A percentile compares a stretch with the other conserved stretches of the same genome.
Evolutionary conservation across 1,140 invertebrate species (phyloP).

Genomic region (Monochamus saltuarius): DNA sequence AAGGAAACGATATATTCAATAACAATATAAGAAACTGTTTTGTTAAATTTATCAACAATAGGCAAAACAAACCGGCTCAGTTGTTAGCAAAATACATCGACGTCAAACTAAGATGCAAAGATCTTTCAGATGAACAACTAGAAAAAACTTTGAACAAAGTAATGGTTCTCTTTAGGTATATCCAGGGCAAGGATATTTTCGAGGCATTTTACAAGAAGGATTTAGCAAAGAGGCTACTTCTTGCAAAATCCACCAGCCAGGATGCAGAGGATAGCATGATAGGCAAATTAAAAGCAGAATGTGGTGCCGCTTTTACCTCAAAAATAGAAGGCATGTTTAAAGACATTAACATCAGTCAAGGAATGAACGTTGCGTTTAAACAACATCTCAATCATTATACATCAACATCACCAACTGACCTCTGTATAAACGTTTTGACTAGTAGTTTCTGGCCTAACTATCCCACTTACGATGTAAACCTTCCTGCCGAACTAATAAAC

Average conservation of each 20-base stretch:
- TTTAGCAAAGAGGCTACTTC: slow-evolving; percentile 90
- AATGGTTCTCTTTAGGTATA: slow-evolving; percentile 97
- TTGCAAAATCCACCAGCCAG: slow-evolving; percentile 97
- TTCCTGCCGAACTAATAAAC: slow-evolving; percentile 85
- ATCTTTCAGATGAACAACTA: slow-evolving; percentile 95
- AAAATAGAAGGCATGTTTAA: slow-evolving; percentile 99
- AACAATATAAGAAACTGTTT: slow-evolving; percentile 94
- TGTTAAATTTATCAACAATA: slow-evolving; percentile 94
- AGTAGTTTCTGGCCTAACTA: slow-evolving; percentile 99
- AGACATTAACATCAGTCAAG: slow-evolving; percentile 96
- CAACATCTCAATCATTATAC: slow-evolving; percentile 62
- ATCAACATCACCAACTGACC: slow-evolving; percentile 65
- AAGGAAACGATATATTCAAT: slow-evolving; percentile 88
- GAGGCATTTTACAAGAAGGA: slow-evolving; percentile 99
- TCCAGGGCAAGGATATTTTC: slow-evolving; percentile 98
- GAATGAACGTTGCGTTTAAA: slow-evolving; percentile 92
- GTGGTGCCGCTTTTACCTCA: slow-evolving; percentile 93
- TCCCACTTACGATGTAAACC: slow-evolving; percentile 81
- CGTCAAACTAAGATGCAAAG: slow-evolving; percentile 81
- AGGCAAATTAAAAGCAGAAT: slow-evolving; percentile 96
- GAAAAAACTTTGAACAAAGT: slow-evolving; percentile 95
- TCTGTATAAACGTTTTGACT: slow-evolving; percentile 92
- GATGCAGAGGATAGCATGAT: slow-evolving; percentile 98
- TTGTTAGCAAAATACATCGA: slow-evolving; percentile 76
- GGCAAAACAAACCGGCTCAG: slow-evolving; percentile 96